These are phyloP conservation scores for Oryzias dopingdopingensis DNA, from an alignment of 2,797 vertebrate genomes.

Conservation along the genomic window DNA sequence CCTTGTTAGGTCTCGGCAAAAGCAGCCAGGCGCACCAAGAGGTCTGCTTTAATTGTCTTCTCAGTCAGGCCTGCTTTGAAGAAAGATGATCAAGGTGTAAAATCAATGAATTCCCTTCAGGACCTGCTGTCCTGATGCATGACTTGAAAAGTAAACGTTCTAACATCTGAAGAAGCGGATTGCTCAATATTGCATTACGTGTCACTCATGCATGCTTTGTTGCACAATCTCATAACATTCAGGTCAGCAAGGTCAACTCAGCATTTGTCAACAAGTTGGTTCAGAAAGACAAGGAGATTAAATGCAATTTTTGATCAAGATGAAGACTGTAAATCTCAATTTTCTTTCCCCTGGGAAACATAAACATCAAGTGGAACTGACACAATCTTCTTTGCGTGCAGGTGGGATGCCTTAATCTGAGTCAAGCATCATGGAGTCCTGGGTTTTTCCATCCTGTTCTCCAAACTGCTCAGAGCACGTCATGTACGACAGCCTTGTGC, in stretches of 20 bases:
- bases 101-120: conserved; percentile 18
- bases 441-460: conserved; percentile 70
- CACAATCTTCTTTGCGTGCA: conserved; percentile 29
- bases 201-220: not conserved
- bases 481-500: conserved; percentile 70
- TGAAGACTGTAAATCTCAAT: not conserved
- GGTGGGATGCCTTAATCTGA: conserved; percentile 52
- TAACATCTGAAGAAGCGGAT: not conserved
- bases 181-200: not conserved
- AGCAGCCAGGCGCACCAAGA: conserved; percentile 11
- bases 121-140: not conserved
- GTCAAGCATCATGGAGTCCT: conserved; percentile 69
- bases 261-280: conserved; percentile 2
- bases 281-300: not conserved
- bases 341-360: not conserved
- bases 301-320: not conserved
- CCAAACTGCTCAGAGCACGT: conserved; percentile 74
- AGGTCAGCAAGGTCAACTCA: conserved; percentile 9
- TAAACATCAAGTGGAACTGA: not conserved
- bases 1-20: conserved; percentile 18
- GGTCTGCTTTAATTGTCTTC: conserved; percentile 7
- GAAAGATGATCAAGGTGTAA: conserved; percentile 6
- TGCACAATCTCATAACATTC: conserved; percentile 13
- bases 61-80: conserved; percentile 16
- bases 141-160: conserved; percentile 8